Evolutionary conservation across 2,888 invertebrate genomes (phyloP).

Genomic region (Trachelus stipa): DNA sequence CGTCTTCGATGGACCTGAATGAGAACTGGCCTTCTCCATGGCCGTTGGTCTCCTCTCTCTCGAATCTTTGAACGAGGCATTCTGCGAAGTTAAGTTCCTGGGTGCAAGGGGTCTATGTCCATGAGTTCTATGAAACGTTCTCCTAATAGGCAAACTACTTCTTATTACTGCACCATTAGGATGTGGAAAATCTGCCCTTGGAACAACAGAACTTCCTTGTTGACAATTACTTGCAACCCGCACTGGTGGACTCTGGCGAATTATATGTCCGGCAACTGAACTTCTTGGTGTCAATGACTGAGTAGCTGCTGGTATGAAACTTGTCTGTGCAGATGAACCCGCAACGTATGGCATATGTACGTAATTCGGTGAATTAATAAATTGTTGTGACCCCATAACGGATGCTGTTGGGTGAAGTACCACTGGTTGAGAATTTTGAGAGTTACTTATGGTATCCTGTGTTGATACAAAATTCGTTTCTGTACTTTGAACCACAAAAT

Average conservation of each 20-base stretch:
- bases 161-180: constrained; percentile 43
- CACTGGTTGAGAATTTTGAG: not conserved
- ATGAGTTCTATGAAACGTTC: constrained; percentile 19
- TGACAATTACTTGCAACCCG: not conserved
- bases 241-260: not conserved
- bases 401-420: not conserved
- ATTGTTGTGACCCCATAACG: constrained; percentile 2
- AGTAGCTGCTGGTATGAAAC: not conserved
- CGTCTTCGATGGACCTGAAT: constrained; percentile 35
- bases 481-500: constrained; percentile 42
- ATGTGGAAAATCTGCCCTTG: constrained; percentile 28
- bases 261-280: not conserved
- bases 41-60: not conserved
- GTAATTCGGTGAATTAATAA: constrained; percentile 9
- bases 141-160: constrained; percentile 27
- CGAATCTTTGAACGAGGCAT: not conserved
- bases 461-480: constrained; percentile 22
- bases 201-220: not conserved
- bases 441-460: not conserved
- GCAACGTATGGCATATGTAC: constrained; percentile 18
- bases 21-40: not conserved
- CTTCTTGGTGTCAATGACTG: constrained; percentile 1
- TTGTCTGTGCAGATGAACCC: not conserved
- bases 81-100: constrained; percentile 12
- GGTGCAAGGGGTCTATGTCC: not conserved